Evolutionary conservation across 2,797 vertebrate species (phyloP).

Genomic region (Scomberomorus guttatus): DNA sequence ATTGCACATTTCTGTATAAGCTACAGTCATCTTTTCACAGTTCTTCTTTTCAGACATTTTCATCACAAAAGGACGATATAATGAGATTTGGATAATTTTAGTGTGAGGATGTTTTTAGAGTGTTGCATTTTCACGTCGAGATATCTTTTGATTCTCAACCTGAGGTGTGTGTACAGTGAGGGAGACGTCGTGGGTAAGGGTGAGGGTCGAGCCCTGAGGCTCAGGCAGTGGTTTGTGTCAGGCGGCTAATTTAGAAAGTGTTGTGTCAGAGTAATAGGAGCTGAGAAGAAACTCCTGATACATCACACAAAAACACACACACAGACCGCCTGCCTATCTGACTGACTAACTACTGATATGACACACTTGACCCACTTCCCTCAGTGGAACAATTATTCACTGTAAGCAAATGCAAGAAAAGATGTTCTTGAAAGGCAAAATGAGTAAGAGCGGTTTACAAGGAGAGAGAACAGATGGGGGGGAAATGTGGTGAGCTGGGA

Average conservation of each 20-base stretch:
- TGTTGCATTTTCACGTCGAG: background rate
- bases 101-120: background rate
- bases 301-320: slow-evolving; percentile 22
- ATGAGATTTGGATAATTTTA: background rate
- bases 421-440: background rate
- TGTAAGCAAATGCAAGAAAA: slow-evolving; percentile 29
- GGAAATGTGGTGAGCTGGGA: slow-evolving; percentile 41
- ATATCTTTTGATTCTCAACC: background rate
- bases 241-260: slow-evolving; percentile 75
- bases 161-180: slow-evolving; percentile 11
- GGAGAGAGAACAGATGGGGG: slow-evolving; percentile 53
- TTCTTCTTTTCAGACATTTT: background rate
- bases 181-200: slow-evolving; percentile 15
- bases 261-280: slow-evolving; percentile 76
- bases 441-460: background rate
- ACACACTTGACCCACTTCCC: slow-evolving; percentile 38
- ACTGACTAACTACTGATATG: slow-evolving; percentile 38
- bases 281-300: slow-evolving; percentile 58
- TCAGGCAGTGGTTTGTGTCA: slow-evolving; percentile 44
- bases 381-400: slow-evolving; percentile 32
- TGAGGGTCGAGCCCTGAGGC: slow-evolving; percentile 46
- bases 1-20: background rate
- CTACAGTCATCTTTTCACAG: background rate
- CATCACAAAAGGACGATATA: background rate
- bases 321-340: slow-evolving; percentile 19